A percentile compares a stretch with the other conserved stretches of the same genome.
Conservation (phyloP, 2,113 vertebrate species). For the Emydura subglobosa region DNA sequence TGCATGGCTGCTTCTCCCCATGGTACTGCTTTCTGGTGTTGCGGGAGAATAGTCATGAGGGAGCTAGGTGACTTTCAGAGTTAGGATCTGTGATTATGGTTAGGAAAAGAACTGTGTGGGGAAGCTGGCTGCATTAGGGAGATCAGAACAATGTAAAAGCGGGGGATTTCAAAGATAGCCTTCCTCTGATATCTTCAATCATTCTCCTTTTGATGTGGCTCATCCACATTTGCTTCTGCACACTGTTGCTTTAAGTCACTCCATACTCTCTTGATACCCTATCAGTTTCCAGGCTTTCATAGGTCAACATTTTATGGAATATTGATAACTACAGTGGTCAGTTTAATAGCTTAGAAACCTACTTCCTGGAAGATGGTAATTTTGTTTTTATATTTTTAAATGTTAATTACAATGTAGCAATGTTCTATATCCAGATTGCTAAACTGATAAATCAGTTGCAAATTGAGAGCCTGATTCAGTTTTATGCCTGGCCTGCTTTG, state of each 20-base stretch:
- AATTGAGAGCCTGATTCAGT: background rate
- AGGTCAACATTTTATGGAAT: background rate
- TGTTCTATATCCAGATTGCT: no score
- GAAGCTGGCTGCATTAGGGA: background rate
- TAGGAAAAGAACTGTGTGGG: no score
- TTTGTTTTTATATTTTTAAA: background rate
- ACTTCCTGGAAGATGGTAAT: background rate
- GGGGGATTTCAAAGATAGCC: background rate
- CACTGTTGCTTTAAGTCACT: background rate
- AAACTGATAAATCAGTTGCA: no score
- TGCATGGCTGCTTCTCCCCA: background rate
- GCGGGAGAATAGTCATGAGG: background rate
- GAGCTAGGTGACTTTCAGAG: no score
- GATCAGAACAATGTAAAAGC: rapidly evolving
- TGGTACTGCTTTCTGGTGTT: background rate
- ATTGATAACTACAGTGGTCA: no score
- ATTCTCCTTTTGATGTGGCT: background rate
- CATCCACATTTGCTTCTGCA: background rate
- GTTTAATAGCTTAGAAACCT: background rate
- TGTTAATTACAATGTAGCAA: no score
- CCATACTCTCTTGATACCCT: background rate
- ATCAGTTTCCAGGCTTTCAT: rapidly evolving
- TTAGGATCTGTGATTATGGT: no score
- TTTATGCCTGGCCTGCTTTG: background rate
- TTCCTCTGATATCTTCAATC: constrained; percentile 3